Conservation (phyloP, 2,797 vertebrate species). For the Muscicapa striata region DNA sequence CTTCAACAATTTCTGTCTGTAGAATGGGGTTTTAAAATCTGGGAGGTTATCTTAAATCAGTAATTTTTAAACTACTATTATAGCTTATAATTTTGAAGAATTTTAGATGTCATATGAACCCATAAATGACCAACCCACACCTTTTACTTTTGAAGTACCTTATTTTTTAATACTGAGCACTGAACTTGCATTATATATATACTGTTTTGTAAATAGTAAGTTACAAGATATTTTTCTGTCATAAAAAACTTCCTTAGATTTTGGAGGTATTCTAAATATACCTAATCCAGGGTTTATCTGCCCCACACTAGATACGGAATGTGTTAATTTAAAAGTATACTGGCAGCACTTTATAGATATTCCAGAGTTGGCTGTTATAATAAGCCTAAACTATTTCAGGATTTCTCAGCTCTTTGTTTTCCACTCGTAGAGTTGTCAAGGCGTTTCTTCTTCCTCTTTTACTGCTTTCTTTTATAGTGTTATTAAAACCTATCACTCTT, state of each 20-base stretch:
- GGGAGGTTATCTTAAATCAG: not conserved
- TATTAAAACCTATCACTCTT: not conserved
- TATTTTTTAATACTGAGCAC: not conserved
- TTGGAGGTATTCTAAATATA: not conserved
- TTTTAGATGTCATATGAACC: not conserved
- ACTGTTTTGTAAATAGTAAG: not conserved
- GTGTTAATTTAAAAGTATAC: not conserved
- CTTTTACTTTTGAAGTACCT: not conserved
- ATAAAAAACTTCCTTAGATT: not conserved
- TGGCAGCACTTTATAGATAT: not conserved
- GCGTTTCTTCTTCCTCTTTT: slow-evolving; percentile 35
- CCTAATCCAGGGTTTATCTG: not conserved
- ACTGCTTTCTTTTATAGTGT: not conserved
- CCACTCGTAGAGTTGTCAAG: not conserved
- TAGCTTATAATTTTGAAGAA: not conserved
- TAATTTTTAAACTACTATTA: not conserved
- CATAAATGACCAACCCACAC: not conserved
- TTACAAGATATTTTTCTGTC: not conserved
- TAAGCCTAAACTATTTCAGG: not conserved
- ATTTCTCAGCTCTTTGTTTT: slow-evolving; percentile 43
- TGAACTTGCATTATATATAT: not conserved
- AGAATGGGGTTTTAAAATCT: not conserved
- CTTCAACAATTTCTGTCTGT: not conserved
- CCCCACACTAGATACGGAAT: not conserved
- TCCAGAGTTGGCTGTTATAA: not conserved